Evolutionary conservation across 2,888 invertebrate species (phyloP).

Genomic region (Taenaris catops): DNA sequence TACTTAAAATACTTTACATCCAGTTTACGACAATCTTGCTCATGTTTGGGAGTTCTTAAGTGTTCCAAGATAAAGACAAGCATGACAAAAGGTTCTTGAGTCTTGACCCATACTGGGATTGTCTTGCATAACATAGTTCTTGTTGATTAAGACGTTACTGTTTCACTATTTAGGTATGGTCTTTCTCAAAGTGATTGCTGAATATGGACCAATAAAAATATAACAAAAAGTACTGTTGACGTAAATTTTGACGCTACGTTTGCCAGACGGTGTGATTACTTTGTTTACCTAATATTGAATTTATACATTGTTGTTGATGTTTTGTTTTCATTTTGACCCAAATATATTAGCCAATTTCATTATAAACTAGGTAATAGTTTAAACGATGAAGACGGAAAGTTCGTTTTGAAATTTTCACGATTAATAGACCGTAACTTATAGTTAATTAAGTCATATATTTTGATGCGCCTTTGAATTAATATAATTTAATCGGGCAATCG

Average conservation of each 20-base stretch:
- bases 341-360: constrained; percentile 5
- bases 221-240: constrained; percentile 16
- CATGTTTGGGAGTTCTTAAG: constrained; percentile 12
- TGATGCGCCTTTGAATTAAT: too few relatives aligned
- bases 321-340: too few relatives aligned
- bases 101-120: constrained; percentile 26
- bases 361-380: background rate
- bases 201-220: constrained; percentile 43
- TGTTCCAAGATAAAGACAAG: constrained; percentile 10
- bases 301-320: constrained; percentile 3
- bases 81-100: constrained; percentile 24
- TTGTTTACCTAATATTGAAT: constrained; percentile 4
- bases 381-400: constrained; percentile 1
- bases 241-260: constrained; percentile 2
- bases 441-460: too few relatives aligned
- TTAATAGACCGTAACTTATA: too few relatives aligned
- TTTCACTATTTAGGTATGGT: constrained; percentile 51
- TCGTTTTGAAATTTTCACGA: too few relatives aligned
- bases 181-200: constrained; percentile 58
- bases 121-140: constrained; percentile 46
- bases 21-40: constrained; percentile 6
- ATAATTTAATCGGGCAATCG: too few relatives aligned
- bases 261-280: constrained; percentile 2
- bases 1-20: constrained; percentile 12
- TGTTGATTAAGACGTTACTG: constrained; percentile 33